Percentiles rank a stretch among this genome's conserved stretches.
Evolutionary conservation across 2,888 invertebrate genomes (phyloP).

Genomic region (Frankliniella intonsa): DNA sequence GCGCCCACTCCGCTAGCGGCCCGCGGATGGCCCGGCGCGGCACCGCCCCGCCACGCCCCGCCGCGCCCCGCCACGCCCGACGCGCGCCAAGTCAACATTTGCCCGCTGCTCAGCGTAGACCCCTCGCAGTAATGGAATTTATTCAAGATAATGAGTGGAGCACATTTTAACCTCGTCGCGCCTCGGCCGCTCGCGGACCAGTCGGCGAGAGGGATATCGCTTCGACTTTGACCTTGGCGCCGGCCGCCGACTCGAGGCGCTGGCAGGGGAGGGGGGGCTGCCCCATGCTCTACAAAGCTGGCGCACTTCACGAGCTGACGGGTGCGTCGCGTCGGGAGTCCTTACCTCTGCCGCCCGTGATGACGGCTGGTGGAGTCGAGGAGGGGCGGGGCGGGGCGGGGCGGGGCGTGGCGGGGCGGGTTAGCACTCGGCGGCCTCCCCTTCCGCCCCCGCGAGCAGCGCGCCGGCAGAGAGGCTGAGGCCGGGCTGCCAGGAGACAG

Average conservation of each 20-base stretch:
- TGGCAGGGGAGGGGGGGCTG: neutral
- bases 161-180: neutral
- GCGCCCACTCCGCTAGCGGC: neutral
- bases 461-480: neutral
- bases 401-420: no score
- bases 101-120: constrained; percentile 7
- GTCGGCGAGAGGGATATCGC: no score
- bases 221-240: neutral
- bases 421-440: neutral
- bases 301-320: no score
- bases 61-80: neutral
- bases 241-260: neutral
- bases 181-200: no score
- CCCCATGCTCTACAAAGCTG: no score
- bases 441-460: neutral
- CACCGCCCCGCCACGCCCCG: neutral
- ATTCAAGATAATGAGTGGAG: constrained; percentile 19
- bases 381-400: no score
- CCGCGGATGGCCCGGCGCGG: neutral
- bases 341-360: no score
- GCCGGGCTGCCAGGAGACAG: neutral
- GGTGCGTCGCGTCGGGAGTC: no score
- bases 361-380: no score
- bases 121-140: constrained; percentile 22
- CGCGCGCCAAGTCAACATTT: constrained; percentile 16